Conservation (phyloP, 2,113 vertebrate genomes). For the Natator depressus region DNA sequence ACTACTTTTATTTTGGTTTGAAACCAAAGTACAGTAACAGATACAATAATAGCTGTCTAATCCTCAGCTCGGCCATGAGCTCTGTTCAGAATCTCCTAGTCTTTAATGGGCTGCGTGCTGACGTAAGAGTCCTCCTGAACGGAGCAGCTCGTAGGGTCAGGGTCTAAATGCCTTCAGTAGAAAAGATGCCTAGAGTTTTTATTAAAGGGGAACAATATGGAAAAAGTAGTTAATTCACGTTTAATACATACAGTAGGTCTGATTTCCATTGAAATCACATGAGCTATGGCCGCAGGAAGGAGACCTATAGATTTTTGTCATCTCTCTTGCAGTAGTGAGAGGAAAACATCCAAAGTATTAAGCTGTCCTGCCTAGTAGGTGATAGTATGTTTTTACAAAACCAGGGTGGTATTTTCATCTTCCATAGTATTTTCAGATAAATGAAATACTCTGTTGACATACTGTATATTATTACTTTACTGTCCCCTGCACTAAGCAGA, state of each 20-base stretch:
- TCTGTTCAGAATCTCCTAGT: accelerated
- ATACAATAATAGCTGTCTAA: background rate
- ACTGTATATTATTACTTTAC: conserved; percentile 39
- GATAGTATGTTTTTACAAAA: conserved; percentile 16
- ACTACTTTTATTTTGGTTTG: conserved; percentile 27
- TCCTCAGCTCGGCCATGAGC: background rate
- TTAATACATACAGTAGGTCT: conserved; percentile 52
- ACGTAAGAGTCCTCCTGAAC: accelerated
- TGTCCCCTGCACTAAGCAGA: conserved; percentile 24
- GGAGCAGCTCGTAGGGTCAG: background rate
- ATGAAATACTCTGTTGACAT: conserved; percentile 42
- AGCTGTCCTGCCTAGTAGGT: background rate
- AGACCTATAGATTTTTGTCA: conserved; percentile 20
- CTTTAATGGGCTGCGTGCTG: conserved; percentile 13
- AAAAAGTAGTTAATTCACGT: conserved; percentile 45
- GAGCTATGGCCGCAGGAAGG: conserved; percentile 37
- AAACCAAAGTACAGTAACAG: background rate
- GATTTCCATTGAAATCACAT: conserved; percentile 54
- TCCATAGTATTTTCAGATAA: conserved; percentile 46
- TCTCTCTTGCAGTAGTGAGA: conserved; percentile 9
- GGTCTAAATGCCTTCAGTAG: background rate
- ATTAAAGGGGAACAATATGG: conserved; percentile 38
- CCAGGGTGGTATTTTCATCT: conserved; percentile 22
- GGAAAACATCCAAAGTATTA: conserved; percentile 19
- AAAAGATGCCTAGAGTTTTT: conserved; percentile 48